Percentiles rank a stretch among this genome's conserved stretches.
These are phyloP conservation scores for Centruroides vittatus DNA, from an alignment of 1,140 invertebrate species.

Conservation along the genomic window DNA sequence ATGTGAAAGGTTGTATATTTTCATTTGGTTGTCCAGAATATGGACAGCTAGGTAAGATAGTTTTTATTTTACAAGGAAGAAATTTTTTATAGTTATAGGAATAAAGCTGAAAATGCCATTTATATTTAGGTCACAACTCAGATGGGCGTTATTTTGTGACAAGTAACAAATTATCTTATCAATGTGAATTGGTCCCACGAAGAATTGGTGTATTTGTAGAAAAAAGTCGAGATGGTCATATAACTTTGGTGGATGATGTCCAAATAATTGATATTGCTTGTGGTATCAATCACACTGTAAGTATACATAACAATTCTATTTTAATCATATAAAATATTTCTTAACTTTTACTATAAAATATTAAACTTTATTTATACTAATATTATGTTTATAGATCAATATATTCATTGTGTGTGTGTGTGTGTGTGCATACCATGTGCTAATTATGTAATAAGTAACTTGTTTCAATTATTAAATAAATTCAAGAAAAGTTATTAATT, in stretches of 20 bases:
- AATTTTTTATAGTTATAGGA: neutral
- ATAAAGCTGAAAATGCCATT: conserved; percentile 1
- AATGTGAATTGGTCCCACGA: conserved; percentile 69
- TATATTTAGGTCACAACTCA: conserved; percentile 64
- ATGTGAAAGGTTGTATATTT: conserved; percentile 71
- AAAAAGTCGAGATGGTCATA: conserved; percentile 70
- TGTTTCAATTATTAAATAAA: too few relatives aligned
- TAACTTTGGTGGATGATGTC: conserved; percentile 65
- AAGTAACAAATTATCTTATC: conserved; percentile 69
- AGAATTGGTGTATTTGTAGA: conserved; percentile 73
- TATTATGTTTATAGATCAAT: too few relatives aligned
- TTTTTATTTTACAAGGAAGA: neutral
- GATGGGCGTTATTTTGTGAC: conserved; percentile 88
- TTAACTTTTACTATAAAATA: too few relatives aligned
- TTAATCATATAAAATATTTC: too few relatives aligned
- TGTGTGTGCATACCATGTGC: too few relatives aligned
- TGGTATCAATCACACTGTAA: conserved; percentile 75
- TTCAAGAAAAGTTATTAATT: too few relatives aligned
- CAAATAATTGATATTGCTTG: conserved; percentile 79
- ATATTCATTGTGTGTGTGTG: too few relatives aligned
- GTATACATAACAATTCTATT: conserved; percentile 14
- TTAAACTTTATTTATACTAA: too few relatives aligned
- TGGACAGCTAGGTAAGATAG: conserved; percentile 56
- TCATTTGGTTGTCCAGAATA: conserved; percentile 86
- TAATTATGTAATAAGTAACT: too few relatives aligned